A percentile compares a stretch with the other conserved stretches of the same genome.
Conservation (phyloP, 2,888 invertebrate species). For the Ptychoptera contaminata region DNA sequence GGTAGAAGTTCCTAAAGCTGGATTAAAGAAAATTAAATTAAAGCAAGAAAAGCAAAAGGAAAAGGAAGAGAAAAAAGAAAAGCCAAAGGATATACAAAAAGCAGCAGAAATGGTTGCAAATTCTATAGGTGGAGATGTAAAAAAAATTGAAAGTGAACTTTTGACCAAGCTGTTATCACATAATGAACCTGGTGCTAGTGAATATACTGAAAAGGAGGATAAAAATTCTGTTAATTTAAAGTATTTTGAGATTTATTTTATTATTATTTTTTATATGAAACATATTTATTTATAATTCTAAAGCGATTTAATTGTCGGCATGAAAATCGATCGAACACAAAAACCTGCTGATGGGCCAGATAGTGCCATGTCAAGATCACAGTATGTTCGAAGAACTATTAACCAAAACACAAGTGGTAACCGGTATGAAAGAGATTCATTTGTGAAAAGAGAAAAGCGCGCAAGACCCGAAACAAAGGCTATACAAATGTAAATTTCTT, state of each 20-base stretch:
- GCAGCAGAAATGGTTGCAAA: constrained; percentile 62
- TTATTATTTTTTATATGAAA: too few species aligned
- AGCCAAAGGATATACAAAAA: constrained; percentile 18
- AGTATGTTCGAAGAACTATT: constrained; percentile 29
- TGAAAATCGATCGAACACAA: constrained; percentile 54
- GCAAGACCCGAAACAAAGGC: background rate
- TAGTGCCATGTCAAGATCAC: constrained; percentile 16
- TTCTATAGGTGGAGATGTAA: constrained; percentile 46
- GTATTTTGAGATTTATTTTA: background rate
- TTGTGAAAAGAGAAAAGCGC: background rate
- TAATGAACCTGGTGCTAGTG: constrained; percentile 1
- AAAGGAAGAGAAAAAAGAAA: constrained; percentile 12
- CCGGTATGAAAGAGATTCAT: background rate
- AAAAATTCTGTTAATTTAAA: background rate
- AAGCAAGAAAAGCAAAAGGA: constrained; percentile 10
- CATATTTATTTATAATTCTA: constrained; percentile 12
- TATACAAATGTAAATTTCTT: background rate
- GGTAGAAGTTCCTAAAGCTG: constrained; percentile 20
- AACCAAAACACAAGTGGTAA: background rate
- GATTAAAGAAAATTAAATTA: constrained; percentile 14
- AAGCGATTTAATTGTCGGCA: constrained; percentile 57
- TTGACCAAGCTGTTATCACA: constrained; percentile 46
- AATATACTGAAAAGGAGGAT: background rate
- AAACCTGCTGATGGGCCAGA: constrained; percentile 14
- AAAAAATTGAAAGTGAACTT: constrained; percentile 57